Evolutionary conservation across 2,797 vertebrate species (phyloP).

Genomic region (Hafferia zeledoni): DNA sequence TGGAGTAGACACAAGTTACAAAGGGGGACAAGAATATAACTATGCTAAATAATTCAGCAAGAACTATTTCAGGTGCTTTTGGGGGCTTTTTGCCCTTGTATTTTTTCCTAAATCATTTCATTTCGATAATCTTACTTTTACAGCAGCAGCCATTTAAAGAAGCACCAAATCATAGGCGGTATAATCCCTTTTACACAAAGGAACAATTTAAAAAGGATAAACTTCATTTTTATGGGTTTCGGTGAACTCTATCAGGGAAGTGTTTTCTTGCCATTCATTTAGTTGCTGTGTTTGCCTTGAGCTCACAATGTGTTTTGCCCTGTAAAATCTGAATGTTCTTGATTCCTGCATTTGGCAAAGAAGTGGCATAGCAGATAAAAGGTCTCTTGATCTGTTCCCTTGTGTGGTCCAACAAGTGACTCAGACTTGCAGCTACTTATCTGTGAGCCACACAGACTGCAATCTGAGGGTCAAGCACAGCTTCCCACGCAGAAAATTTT

Average conservation of each 20-base stretch:
- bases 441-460: background rate
- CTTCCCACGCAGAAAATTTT: background rate
- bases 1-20: background rate
- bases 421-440: background rate
- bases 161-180: background rate
- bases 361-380: background rate
- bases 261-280: background rate
- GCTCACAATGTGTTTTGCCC: background rate
- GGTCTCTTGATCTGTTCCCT: background rate
- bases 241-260: background rate
- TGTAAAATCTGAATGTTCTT: background rate
- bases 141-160: constrained; percentile 14
- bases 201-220: constrained; percentile 28
- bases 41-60: background rate
- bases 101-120: constrained; percentile 4
- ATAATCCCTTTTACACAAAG: constrained; percentile 41
- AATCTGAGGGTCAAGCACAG: background rate
- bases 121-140: constrained; percentile 38
- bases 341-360: background rate
- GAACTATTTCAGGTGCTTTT: background rate
- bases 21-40: background rate
- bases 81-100: background rate
- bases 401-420: background rate
- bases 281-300: background rate
- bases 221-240: constrained; percentile 16